Evolutionary conservation across 2,113 vertebrate species (phyloP).

Genomic region (Pseudonaja textilis): DNA sequence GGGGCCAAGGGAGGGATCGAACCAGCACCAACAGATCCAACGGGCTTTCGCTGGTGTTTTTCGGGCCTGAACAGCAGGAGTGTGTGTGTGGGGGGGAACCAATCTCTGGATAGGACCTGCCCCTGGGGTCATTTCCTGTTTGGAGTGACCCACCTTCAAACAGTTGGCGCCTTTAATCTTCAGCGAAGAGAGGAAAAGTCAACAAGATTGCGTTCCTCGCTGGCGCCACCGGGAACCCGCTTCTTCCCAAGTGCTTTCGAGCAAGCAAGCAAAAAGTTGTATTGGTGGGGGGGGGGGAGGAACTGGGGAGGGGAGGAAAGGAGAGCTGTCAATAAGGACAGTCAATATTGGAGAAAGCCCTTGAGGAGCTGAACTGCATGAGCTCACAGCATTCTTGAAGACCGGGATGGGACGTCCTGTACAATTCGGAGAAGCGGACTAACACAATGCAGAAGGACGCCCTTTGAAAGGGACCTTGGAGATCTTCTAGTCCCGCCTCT

Average conservation of each 20-base stretch:
- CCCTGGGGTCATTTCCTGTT: background rate
- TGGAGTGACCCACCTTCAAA: conserved; percentile 14
- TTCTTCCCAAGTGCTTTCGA: background rate
- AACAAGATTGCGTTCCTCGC: background rate
- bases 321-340: background rate
- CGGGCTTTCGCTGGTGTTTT: too few species aligned
- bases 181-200: background rate
- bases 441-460: background rate
- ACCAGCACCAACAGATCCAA: background rate
- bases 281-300: background rate
- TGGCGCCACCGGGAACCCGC: background rate
- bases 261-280: background rate
- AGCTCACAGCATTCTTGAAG: conserved; percentile 37
- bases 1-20: background rate
- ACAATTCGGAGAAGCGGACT: background rate
- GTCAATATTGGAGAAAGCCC: conserved; percentile 45
- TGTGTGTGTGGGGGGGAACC: too few species aligned
- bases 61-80: background rate
- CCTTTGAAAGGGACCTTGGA: background rate
- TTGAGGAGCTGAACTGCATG: conserved; percentile 22
- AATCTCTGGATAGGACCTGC: background rate
- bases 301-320: background rate
- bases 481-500: background rate
- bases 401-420: background rate
- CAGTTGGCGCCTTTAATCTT: conserved; percentile 3